Percentiles rank a stretch among this genome's conserved stretches.
These are phyloP conservation scores for Lordiphosa mommai DNA, from an alignment of 1,140 invertebrate species.

Conservation along the genomic window DNA sequence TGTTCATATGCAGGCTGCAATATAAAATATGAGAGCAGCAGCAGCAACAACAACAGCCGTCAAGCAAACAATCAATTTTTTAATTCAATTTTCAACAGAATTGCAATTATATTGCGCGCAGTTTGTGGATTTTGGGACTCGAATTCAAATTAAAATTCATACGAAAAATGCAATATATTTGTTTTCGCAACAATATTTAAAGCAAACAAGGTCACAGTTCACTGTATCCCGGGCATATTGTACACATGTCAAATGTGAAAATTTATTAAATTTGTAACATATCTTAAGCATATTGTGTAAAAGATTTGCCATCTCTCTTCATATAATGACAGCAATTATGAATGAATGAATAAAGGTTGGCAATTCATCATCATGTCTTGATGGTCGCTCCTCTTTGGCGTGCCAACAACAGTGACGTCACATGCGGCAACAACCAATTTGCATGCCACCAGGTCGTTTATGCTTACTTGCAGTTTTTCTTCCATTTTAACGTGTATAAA, in stretches of 20 bases:
- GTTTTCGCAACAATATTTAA: constrained; percentile 18
- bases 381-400: constrained; percentile 31
- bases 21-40: constrained; percentile 15
- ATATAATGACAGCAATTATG: constrained; percentile 76
- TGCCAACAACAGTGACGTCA: constrained; percentile 61
- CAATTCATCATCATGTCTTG: constrained; percentile 63
- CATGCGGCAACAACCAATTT: constrained; percentile 34
- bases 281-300: no score
- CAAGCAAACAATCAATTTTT: constrained; percentile 26
- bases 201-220: constrained; percentile 24
- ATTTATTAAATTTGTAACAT: constrained; percentile 21
- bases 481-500: neutral
- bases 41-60: neutral
- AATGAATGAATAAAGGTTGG: constrained; percentile 62
- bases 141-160: constrained; percentile 30
- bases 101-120: neutral
- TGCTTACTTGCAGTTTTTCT: constrained; percentile 63
- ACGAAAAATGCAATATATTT: constrained; percentile 27
- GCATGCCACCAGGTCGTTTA: constrained; percentile 65
- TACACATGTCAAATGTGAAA: constrained; percentile 7
- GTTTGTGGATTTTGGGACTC: constrained; percentile 3
- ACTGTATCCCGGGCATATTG: no score
- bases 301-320: constrained; percentile 18
- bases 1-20: constrained; percentile 1
- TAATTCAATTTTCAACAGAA: constrained; percentile 37